Evolutionary conservation across 2,113 vertebrate genomes (phyloP), one percentile per base, ranked within the genome.

Genomic region (Rynchops niger): DNA sequence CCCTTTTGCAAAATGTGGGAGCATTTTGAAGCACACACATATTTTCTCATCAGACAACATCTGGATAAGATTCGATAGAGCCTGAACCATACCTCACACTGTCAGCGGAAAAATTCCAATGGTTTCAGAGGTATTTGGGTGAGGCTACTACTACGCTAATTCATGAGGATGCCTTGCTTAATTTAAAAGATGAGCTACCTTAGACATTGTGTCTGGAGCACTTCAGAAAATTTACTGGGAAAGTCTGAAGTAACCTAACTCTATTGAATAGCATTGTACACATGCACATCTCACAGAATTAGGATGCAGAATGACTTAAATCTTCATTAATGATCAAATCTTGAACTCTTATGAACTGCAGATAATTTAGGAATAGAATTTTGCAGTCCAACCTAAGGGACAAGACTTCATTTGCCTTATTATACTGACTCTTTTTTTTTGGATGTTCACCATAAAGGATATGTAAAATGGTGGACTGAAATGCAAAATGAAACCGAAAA

Each of bases 361-460:
- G 76, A 27, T 88, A 72, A 82, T 82, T 93, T 84, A 88, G 78
- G 66, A 96, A 55, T 82, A 88, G 32, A 84, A 79, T 71, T 85
- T 88, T 29, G 5, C 47, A 47, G 47, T 82, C 56, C 82, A 50
- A 58, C 4, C 15, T 59, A 71, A 90, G 36, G 56, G 66, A 86
- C 62, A 88, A 94, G 71, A 22, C 36, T 78, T 89, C n/a, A 29
- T 96, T 90, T 88, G 25, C 55, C 73, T 89, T 79, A 34, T 91
- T 82, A 91, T 81, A 84, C 63, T 71, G 62, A 76, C 66, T 91
- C 87, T 63, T 3, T 70, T 92, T 96, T 96, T 95, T 4, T 3
- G 72, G 71, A 88, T 83, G 69, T 94, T 97, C 73, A 87, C 49
- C 47, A 21, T 74, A 88, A 96, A 95, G 43, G 22, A 40, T 67